Conservation (phyloP, 2,113 vertebrate species). For the Eleginops maclovinus region DNA sequence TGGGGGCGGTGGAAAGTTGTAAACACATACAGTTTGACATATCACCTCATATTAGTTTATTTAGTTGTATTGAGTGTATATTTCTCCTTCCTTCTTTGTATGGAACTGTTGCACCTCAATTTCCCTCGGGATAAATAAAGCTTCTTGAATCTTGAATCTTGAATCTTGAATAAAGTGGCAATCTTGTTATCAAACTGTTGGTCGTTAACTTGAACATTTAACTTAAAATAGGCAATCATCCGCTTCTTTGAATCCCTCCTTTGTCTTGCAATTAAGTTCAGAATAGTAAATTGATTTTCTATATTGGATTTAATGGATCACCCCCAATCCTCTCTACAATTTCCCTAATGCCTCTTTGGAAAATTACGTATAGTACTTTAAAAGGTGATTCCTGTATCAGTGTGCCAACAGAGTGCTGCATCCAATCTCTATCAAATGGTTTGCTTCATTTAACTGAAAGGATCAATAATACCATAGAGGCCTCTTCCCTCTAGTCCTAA, state of each 20-base stretch:
- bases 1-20: not conserved
- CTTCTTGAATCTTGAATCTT: no score
- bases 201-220: constrained; percentile 5
- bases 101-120: no score
- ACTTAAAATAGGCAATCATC: not conserved
- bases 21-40: not conserved
- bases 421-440: constrained; percentile 56
- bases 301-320: constrained; percentile 25
- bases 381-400: not conserved
- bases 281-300: constrained; percentile 38
- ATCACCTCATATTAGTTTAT: not conserved
- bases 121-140: no score
- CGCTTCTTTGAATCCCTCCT: not conserved
- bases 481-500: constrained; percentile 21
- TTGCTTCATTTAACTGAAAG: constrained; percentile 42
- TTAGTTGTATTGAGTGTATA: no score
- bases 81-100: no score
- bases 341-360: not conserved
- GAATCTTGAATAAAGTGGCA: no score
- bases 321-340: not conserved
- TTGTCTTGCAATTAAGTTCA: not conserved
- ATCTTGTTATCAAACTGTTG: not conserved
- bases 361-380: constrained; percentile 7
- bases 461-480: constrained; percentile 15
- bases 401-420: constrained; percentile 13